These are phyloP conservation scores for Macquaria australasica DNA, from an alignment of 2,113 vertebrate species.

Conservation along the genomic window DNA sequence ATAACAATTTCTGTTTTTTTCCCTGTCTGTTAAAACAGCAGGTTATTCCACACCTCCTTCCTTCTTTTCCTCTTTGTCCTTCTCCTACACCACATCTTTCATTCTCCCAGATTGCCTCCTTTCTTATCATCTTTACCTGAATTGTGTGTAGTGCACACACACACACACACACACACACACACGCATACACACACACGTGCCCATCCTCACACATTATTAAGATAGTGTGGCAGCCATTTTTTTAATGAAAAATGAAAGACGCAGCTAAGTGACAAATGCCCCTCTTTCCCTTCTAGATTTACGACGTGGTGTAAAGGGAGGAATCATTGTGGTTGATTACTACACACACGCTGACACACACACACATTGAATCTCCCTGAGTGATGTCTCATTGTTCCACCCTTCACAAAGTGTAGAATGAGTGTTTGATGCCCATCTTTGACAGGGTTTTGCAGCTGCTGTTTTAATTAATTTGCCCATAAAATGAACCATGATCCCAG, in stretches of 20 bases:
- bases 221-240: slow-evolving; percentile 57
- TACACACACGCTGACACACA: slow-evolving; percentile 19
- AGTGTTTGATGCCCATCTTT: slow-evolving; percentile 68
- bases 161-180: slow-evolving; percentile 5
- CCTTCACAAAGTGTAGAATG: slow-evolving; percentile 67
- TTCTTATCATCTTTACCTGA: slow-evolving; percentile 6
- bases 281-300: slow-evolving; percentile 70
- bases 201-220: slow-evolving; percentile 43
- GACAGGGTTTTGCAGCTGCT: slow-evolving; percentile 49
- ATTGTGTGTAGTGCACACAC: slow-evolving; percentile 20
- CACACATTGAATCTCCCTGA: slow-evolving; percentile 56
- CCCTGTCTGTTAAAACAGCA: neutral
- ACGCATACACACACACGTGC: slow-evolving; percentile 1
- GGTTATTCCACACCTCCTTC: slow-evolving; percentile 4
- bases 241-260: slow-evolving; percentile 71
- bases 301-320: slow-evolving; percentile 61
- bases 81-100: neutral
- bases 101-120: slow-evolving; percentile 3
- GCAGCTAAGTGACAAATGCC: slow-evolving; percentile 70
- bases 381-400: slow-evolving; percentile 77
- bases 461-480: slow-evolving; percentile 82
- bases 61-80: neutral
- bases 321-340: slow-evolving; percentile 74
- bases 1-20: neutral
- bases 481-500: slow-evolving; percentile 74